Conservation (phyloP, 2,797 vertebrate species). For the Limnodromus scolopaceus region DNA sequence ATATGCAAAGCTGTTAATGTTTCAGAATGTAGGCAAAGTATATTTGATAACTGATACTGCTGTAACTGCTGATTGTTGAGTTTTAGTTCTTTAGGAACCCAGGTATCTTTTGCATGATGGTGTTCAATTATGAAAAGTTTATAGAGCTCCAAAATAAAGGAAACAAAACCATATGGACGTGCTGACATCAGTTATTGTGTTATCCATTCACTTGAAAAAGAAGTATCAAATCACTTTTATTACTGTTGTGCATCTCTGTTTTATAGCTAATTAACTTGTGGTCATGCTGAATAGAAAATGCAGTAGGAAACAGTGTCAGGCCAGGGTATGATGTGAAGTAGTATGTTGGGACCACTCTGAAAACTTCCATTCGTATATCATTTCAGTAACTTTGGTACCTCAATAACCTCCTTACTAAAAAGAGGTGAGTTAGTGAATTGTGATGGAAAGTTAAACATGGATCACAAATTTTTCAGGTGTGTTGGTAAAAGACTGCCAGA, state of each 20-base stretch:
- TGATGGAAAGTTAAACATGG: not conserved
- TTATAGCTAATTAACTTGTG: not conserved
- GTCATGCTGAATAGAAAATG: not conserved
- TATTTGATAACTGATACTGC: not conserved
- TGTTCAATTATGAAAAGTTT: not conserved
- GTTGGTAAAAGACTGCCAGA: not conserved
- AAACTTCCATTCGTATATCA: rapidly evolving
- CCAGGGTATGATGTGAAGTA: not conserved
- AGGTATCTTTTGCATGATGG: not conserved
- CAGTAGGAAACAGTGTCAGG: not conserved
- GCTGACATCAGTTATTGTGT: not conserved
- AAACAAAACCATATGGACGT: rapidly evolving
- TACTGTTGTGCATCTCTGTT: not conserved
- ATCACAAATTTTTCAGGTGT: not conserved
- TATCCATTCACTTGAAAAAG: not conserved
- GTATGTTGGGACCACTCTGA: not conserved
- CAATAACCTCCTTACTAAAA: not conserved
- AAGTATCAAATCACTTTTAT: not conserved
- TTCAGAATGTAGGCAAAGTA: rapidly evolving
- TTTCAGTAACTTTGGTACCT: not conserved
- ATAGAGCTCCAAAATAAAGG: not conserved
- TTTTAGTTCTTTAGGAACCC: not conserved
- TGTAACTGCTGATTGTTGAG: not conserved
- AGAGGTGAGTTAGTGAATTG: not conserved
- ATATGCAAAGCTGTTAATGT: not conserved